phyloP scores from a whole-genome alignment of 2,888 invertebrate genomes.

The Mimachlamys varia region DNA sequence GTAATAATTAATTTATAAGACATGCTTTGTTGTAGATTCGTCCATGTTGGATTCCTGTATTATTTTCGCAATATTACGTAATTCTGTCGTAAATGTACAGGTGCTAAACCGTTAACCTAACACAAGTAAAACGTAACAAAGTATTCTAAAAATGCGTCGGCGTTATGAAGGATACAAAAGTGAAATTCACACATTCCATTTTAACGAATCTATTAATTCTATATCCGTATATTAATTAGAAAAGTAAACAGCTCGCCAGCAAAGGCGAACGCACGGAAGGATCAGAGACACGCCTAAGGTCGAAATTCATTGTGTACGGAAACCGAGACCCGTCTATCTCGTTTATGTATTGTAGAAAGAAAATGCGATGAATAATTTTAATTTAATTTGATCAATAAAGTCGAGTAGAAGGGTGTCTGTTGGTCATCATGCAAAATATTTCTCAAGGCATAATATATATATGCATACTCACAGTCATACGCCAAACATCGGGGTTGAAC shows the following conservation, averaged over 20 bases:
- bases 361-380: not conserved
- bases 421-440: too few relatives aligned
- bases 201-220: not conserved
- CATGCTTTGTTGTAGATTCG: too few relatives aligned
- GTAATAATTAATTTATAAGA: too few relatives aligned
- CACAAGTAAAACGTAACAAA: not conserved
- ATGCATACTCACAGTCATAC: not conserved
- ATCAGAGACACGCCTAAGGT: not conserved
- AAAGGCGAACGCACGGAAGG: not conserved
- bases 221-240: not conserved
- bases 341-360: not conserved
- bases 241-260: not conserved
- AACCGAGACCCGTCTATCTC: not conserved
- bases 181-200: not conserved
- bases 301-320: slow-evolving; percentile 9
- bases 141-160: not conserved
- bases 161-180: not conserved
- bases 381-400: not conserved
- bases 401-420: not conserved
- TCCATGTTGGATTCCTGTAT: too few relatives aligned
- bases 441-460: not conserved
- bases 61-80: too few relatives aligned
- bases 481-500: not conserved
- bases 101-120: too few relatives aligned
- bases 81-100: too few relatives aligned